A percentile compares a stretch with the other conserved stretches of the same genome.
Evolutionary conservation across 2,888 invertebrate genomes (phyloP).

Genomic region (Acanthococcus lagerstroemiae): DNA sequence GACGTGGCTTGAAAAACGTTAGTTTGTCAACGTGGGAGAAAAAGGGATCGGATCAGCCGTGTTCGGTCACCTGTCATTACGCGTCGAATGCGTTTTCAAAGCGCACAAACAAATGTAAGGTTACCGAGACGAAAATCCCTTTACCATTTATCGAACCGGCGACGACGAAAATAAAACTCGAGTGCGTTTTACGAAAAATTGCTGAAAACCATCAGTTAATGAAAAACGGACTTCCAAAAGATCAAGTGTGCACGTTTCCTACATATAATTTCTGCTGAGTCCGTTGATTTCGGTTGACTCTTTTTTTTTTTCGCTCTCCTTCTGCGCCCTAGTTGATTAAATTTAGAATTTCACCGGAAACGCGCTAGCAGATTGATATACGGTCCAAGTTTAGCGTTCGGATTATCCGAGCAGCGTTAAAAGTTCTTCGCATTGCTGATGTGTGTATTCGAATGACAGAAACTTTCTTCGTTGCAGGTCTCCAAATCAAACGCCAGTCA

Average conservation of each 20-base stretch:
- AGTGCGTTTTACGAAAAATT: slow-evolving; percentile 1
- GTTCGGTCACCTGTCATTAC: neutral
- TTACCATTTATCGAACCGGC: too few relatives aligned
- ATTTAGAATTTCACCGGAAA: neutral
- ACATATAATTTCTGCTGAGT: neutral
- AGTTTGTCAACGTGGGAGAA: neutral
- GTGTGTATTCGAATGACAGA: too few relatives aligned
- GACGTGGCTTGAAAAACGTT: too few relatives aligned
- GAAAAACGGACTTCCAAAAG: slow-evolving; percentile 17
- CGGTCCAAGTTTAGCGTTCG: too few relatives aligned
- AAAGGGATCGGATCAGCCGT: too few relatives aligned
- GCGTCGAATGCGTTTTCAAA: neutral
- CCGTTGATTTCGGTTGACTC: neutral
- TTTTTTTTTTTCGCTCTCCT: neutral
- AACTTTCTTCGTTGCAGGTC: slow-evolving; percentile 50
- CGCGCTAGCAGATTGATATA: neutral
- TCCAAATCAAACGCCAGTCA: slow-evolving; percentile 44
- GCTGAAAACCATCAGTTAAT: slow-evolving; percentile 19
- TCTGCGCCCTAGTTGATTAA: neutral
- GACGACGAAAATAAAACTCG: neutral
- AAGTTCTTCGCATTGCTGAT: too few relatives aligned
- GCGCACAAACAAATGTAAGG: neutral
- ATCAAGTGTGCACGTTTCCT: neutral
- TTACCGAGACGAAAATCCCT: too few relatives aligned
- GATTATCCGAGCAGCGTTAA: too few relatives aligned